A percentile compares a stretch with the other conserved stretches of the same genome.
phyloP scores from a whole-genome alignment of 2,888 invertebrate species.

The Leptinotarsa tumamoca region DNA sequence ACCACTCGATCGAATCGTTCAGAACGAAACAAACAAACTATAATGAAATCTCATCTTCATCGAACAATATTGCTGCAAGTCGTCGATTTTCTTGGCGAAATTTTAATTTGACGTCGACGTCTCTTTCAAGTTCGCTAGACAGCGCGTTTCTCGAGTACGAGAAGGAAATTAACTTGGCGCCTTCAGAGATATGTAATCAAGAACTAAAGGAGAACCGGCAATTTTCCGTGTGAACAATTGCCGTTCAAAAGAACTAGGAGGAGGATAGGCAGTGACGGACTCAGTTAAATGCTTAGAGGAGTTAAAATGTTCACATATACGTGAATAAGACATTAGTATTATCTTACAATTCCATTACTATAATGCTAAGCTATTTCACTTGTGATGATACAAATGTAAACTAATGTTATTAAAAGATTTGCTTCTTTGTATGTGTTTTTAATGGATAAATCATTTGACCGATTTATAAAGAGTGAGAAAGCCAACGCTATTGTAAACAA shows the following conservation, averaged over 20 bases:
- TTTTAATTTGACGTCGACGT: background rate
- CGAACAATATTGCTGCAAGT: background rate
- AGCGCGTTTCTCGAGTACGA: background rate
- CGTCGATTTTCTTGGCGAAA: background rate
- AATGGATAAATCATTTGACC: too few species aligned
- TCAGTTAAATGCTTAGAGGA: background rate
- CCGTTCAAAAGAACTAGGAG: background rate
- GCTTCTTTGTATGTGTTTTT: too few species aligned
- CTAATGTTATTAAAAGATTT: too few species aligned
- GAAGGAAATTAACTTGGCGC: conserved; percentile 20
- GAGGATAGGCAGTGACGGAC: background rate
- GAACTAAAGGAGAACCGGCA: background rate
- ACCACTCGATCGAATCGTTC: too few species aligned
- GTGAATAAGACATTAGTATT: too few species aligned
- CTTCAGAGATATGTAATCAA: conserved; percentile 10
- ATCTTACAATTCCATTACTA: too few species aligned
- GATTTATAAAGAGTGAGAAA: too few species aligned
- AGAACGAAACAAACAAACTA: background rate
- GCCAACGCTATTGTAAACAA: too few species aligned
- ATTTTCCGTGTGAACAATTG: conserved; percentile 8
- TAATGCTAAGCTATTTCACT: too few species aligned
- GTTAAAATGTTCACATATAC: too few species aligned
- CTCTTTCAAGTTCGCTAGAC: conserved; percentile 1
- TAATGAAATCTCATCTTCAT: background rate
- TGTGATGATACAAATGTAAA: too few species aligned